These are phyloP conservation scores for Dryocosmus kuriphilus DNA, from an alignment of 2,888 invertebrate genomes.

Conservation along the genomic window DNA sequence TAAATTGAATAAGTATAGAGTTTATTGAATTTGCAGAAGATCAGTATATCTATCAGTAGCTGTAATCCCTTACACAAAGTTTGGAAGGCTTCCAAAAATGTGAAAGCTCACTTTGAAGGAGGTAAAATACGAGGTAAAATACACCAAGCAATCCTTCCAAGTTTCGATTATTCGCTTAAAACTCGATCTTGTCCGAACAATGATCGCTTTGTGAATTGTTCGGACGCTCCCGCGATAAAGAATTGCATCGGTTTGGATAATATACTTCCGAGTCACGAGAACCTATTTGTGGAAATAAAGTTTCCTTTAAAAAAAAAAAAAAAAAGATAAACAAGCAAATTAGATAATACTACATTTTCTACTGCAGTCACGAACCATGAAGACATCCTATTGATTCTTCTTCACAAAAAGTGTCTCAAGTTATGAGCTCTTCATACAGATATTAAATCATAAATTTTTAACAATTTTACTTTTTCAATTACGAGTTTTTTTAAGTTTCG, in stretches of 20 bases:
- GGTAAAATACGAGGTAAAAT: constrained; percentile 3
- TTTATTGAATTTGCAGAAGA: neutral
- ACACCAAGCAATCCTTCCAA: neutral
- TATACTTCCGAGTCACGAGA: constrained; percentile 16
- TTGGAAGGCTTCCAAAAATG: neutral
- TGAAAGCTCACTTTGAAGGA: neutral
- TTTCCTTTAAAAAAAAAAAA: neutral
- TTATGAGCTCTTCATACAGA: too few species aligned
- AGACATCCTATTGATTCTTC: neutral
- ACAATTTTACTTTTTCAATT: neutral
- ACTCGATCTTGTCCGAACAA: constrained; percentile 17
- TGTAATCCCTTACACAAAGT: neutral
- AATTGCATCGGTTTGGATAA: constrained; percentile 4
- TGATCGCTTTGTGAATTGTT: constrained; percentile 23
- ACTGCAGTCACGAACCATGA: neutral
- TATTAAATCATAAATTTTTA: neutral
- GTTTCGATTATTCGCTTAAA: constrained; percentile 8
- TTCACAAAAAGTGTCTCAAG: too few species aligned
- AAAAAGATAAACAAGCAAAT: neutral
- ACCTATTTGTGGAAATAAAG: constrained; percentile 15
- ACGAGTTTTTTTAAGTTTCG: neutral
- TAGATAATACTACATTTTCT: neutral
- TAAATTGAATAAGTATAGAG: neutral
- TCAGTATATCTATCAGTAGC: neutral
- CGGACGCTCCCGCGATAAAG: neutral